A percentile compares a stretch with the other conserved stretches of the same genome.
Conservation (phyloP, 1,140 invertebrate species). For the Homarus americanus region DNA sequence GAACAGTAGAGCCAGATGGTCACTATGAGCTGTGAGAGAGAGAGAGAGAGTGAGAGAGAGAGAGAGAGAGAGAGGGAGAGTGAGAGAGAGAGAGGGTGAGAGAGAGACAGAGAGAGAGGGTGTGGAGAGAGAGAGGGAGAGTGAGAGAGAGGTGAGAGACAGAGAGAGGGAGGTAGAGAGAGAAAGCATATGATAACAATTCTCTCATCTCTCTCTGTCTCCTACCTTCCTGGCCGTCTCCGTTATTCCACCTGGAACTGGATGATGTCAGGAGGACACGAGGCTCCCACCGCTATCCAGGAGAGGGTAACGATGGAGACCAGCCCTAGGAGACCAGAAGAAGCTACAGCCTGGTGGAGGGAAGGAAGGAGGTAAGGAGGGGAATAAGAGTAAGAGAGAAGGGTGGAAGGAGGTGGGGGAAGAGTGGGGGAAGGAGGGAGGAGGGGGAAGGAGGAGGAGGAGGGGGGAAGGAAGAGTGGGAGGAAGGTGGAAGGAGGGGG, state of each 20-base stretch:
- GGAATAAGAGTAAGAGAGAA: too few relatives aligned
- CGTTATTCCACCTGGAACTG: constrained; percentile 55
- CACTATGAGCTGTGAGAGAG: constrained; percentile 78
- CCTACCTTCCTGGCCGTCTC: constrained; percentile 45
- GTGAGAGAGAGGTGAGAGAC: background rate
- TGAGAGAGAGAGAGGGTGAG: too few relatives aligned
- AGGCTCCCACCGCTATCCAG: constrained; percentile 80
- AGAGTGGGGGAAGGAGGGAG: background rate
- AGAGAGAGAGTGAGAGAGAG: too few relatives aligned
- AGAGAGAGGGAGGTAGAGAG: constrained; percentile 9
- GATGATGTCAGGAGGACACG: constrained; percentile 77
- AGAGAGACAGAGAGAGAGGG: background rate
- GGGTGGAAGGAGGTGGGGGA: background rate
- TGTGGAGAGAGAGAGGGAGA: background rate
- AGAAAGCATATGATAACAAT: too few relatives aligned
- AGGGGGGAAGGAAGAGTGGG: background rate
- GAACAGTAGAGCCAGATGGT: constrained; percentile 80
- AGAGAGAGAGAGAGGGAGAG: background rate
- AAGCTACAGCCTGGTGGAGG: constrained; percentile 79
- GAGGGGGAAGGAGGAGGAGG: too few relatives aligned
- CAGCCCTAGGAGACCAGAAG: constrained; percentile 80
- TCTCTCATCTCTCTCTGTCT: too few relatives aligned
- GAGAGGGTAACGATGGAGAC: constrained; percentile 81
- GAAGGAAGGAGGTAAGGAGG: background rate
- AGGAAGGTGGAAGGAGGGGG: background rate